Evolutionary conservation across 1,140 invertebrate genomes (phyloP), one percentile per base, ranked within the genome.

Genomic region (Trichonephila clavata): DNA sequence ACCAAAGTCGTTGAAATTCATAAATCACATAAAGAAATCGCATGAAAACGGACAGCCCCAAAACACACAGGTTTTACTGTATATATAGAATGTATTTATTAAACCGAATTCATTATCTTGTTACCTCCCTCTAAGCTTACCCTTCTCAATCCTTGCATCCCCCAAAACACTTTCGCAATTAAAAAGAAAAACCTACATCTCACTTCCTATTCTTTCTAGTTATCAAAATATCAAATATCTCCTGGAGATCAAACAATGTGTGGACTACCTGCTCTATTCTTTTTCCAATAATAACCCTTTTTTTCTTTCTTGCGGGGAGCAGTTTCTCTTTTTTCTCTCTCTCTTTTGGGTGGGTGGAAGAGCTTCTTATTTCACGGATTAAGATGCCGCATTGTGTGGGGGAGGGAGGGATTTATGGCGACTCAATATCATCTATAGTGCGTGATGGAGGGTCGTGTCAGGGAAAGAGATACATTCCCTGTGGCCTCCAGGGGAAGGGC

Each of bases 371-470:
- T 90, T 81, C 20, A 13, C 24, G 89, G 89, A 90, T 90, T 90
- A 90, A 90, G 89, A 77, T 57, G 89, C 68, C 50, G 24, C 61
- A 50, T 24, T 27, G 18, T 18, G 21, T 39, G 61, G 20, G 77
- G n/a, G 43, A 61, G 43, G 61, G 59, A 60, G 57, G 92, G 84
- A 93, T 93, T 93, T 93, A 93, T 93, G 68, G 84, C 61, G 84
- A 81, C 92, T 59, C 92, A 71, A 88, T 93, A 93, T 93, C 92
- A 93, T 93, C 92, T 50, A 93, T 93, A 93, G 77, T 13, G 13
- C 24, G 50, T 93, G 92, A 93, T 93, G 86, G 68, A 93, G 71
- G 92, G 83, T 80, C 92, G 61, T 93, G 92, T 93, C 92, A 93
- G 65, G 61, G 27, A 65, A 59, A 24, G 63, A 93, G 92, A 93